Conservation (phyloP, 2,113 vertebrate species). For the Mohoua ochrocephala region DNA sequence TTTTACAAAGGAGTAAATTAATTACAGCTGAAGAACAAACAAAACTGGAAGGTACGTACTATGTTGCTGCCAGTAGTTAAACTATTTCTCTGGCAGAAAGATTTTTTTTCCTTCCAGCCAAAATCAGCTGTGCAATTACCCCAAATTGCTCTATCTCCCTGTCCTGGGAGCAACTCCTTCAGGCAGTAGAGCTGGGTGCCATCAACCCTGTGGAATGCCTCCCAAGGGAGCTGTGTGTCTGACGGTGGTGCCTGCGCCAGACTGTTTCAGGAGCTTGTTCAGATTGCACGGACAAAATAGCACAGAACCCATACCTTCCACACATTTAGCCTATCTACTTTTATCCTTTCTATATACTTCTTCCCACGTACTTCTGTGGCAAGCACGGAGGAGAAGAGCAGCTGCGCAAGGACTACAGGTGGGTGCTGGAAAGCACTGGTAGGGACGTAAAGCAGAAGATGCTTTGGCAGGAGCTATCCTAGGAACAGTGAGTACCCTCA, state of each 20-base stretch:
- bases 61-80: not conserved
- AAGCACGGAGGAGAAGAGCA: not conserved
- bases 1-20: constrained; percentile 21
- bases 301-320: not conserved
- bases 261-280: not conserved
- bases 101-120: not conserved
- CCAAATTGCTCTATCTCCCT: not conserved
- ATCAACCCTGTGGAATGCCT: not conserved
- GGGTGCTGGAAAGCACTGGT: not conserved
- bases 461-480: not conserved
- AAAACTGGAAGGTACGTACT: not conserved
- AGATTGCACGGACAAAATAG: not conserved
- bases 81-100: not conserved
- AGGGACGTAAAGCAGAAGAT: not conserved
- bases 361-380: not conserved
- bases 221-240: not conserved
- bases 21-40: not conserved
- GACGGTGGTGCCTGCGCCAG: not conserved
- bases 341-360: not conserved
- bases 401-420: not conserved
- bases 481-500: not conserved
- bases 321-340: not conserved
- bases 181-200: not conserved
- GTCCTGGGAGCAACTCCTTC: not conserved
- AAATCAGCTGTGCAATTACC: not conserved